Evolutionary conservation across 2,888 invertebrate genomes (phyloP).

Genomic region (Cosmorhoe ocellata): DNA sequence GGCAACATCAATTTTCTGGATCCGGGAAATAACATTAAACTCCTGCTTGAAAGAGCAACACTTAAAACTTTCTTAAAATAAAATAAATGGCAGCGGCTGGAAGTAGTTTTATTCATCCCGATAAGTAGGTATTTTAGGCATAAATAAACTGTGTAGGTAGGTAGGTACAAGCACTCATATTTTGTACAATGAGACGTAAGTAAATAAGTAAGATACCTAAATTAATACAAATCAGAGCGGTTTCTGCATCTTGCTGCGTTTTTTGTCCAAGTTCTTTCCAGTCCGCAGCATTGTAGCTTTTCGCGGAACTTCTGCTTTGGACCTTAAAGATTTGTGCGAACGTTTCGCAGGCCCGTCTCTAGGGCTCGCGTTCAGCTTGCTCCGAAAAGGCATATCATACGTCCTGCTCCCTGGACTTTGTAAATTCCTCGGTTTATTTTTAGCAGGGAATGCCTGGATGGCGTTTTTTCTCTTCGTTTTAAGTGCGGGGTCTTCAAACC

Average conservation of each 20-base stretch:
- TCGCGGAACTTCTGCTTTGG: conserved; percentile 45
- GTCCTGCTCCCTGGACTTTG: conserved; percentile 35
- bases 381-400: conserved; percentile 1
- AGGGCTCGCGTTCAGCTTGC: conserved; percentile 18
- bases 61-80: no score
- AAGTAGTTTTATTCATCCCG: no score
- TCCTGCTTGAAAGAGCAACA: no score
- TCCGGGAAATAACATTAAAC: no score
- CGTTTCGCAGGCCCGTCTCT: conserved; percentile 29
- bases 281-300: conserved; percentile 42
- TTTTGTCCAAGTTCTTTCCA: conserved; percentile 42
- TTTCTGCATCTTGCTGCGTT: conserved; percentile 28
- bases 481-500: conserved; percentile 19
- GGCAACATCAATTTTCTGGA: no score
- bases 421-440: conserved; percentile 44
- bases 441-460: conserved; percentile 37
- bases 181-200: no score
- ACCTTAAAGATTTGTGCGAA: conserved; percentile 28
- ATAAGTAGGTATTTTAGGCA: no score
- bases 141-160: no score
- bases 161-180: no score
- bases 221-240: not conserved
- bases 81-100: no score
- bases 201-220: no score
- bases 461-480: conserved; percentile 41